Evolutionary conservation across 2,113 vertebrate genomes (phyloP).

Genomic region (Isurus oxyrinchus): DNA sequence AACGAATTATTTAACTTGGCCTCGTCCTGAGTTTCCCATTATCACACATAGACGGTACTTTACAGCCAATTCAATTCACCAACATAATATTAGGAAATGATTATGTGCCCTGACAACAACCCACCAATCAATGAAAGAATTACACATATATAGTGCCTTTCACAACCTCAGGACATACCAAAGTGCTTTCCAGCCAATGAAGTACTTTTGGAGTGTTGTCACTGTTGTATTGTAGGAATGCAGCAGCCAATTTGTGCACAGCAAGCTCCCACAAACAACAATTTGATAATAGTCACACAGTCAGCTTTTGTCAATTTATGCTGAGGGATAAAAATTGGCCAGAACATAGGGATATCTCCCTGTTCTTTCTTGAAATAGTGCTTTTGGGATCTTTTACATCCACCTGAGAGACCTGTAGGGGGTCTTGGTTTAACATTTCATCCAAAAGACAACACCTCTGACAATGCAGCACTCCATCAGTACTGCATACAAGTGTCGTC

Average conservation of each 20-base stretch:
- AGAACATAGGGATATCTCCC: background rate
- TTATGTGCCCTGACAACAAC: too few species aligned
- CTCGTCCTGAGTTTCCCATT: too few species aligned
- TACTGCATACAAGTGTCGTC: background rate
- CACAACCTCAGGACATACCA: too few species aligned
- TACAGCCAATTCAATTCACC: too few species aligned
- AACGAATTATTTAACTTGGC: too few species aligned
- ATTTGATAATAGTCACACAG: background rate
- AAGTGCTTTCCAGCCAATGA: background rate
- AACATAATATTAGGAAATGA: too few species aligned
- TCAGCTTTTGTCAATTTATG: background rate
- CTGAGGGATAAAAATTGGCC: background rate
- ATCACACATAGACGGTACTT: too few species aligned
- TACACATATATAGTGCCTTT: background rate
- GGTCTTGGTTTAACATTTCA: background rate
- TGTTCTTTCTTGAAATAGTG: background rate
- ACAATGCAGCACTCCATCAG: background rate
- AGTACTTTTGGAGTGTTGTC: background rate
- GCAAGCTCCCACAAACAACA: background rate
- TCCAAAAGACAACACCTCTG: too few species aligned
- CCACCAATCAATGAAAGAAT: background rate
- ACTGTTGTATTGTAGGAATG: too few species aligned
- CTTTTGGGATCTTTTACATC: background rate
- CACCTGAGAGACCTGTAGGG: background rate
- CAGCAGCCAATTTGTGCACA: background rate